A percentile compares a stretch with the other conserved stretches of the same genome.
Evolutionary conservation across 2,888 invertebrate genomes (phyloP).

Genomic region (Agrochola litura): DNA sequence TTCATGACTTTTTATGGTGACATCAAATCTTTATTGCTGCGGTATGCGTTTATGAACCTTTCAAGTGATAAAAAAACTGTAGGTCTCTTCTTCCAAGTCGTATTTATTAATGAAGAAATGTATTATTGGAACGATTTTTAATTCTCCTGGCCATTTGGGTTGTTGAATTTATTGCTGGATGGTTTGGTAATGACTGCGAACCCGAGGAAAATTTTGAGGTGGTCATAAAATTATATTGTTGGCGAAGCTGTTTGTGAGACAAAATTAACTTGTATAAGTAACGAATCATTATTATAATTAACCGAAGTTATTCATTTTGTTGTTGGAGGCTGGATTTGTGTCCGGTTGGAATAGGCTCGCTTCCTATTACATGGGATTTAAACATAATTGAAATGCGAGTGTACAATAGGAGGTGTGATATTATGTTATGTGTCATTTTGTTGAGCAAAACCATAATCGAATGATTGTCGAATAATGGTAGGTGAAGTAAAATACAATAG

Average conservation of each 20-base stretch:
- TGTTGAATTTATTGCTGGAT: slow-evolving; percentile 52
- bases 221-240: slow-evolving; percentile 29
- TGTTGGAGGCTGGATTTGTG: not conserved
- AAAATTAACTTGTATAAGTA: not conserved
- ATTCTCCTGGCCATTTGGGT: slow-evolving; percentile 45
- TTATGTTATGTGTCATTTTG: not conserved
- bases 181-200: slow-evolving; percentile 17
- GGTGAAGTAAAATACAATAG: no score
- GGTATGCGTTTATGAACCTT: slow-evolving; percentile 69
- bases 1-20: slow-evolving; percentile 67
- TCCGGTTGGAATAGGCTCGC: not conserved
- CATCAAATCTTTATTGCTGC: slow-evolving; percentile 71
- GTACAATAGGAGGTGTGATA: not conserved
- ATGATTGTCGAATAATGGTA: not conserved
- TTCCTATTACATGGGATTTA: not conserved
- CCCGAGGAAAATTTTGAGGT: slow-evolving; percentile 10
- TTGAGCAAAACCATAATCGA: not conserved
- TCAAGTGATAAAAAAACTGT: slow-evolving; percentile 65
- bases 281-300: not conserved
- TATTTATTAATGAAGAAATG: slow-evolving; percentile 67
- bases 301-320: not conserved
- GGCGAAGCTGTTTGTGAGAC: slow-evolving; percentile 5
- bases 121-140: slow-evolving; percentile 61
- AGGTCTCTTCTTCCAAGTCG: slow-evolving; percentile 45
- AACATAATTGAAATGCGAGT: not conserved